A percentile compares a stretch with the other conserved stretches of the same genome.
Conservation (phyloP, 2,888 invertebrate species). For the Lordiphosa fenestrarum region DNA sequence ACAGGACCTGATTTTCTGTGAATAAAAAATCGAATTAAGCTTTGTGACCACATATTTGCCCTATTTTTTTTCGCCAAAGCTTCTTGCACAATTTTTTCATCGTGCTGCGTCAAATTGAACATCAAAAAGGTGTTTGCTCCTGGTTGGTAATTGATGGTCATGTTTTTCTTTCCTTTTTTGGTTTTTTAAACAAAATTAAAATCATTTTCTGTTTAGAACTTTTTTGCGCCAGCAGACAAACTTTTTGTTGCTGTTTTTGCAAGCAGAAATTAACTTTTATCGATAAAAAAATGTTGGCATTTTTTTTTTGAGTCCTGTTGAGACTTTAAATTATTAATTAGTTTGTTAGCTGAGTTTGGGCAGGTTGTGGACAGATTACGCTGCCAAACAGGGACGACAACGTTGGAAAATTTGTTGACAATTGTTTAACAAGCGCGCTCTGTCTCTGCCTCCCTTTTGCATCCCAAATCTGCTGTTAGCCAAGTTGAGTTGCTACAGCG, state of each 20-base stretch:
- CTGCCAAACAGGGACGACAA: slow-evolving; percentile 20
- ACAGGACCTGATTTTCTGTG: slow-evolving; percentile 22
- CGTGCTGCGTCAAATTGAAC: slow-evolving; percentile 32
- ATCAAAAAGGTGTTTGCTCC: slow-evolving; percentile 64
- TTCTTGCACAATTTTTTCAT: slow-evolving; percentile 8
- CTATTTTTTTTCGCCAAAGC: slow-evolving; percentile 38
- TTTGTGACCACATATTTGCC: slow-evolving; percentile 37
- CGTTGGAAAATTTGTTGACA: slow-evolving; percentile 45
- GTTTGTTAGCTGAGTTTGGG: slow-evolving; percentile 27
- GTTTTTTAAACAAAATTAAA: slow-evolving; percentile 17
- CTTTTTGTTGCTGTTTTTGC: slow-evolving; percentile 23
- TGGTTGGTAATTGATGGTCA: slow-evolving; percentile 49
- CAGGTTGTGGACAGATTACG: slow-evolving; percentile 39
- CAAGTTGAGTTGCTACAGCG: slow-evolving; percentile 57
- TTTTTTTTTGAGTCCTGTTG: slow-evolving; percentile 25
- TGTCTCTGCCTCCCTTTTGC: slow-evolving; percentile 5
- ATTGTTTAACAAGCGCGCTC: slow-evolving; percentile 51
- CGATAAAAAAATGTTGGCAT: slow-evolving; percentile 36
- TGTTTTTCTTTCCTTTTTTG: slow-evolving; percentile 9
- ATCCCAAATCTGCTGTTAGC: slow-evolving; percentile 4
- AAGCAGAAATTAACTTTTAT: slow-evolving; percentile 44
- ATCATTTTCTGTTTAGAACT: slow-evolving; percentile 28
- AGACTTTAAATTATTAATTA: slow-evolving; percentile 45
- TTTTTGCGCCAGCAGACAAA: slow-evolving; percentile 22
- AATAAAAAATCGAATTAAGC: slow-evolving; percentile 37